These are phyloP conservation scores for Lasioglossum zephyrum DNA, from an alignment of 2,888 invertebrate species.

Conservation along the genomic window DNA sequence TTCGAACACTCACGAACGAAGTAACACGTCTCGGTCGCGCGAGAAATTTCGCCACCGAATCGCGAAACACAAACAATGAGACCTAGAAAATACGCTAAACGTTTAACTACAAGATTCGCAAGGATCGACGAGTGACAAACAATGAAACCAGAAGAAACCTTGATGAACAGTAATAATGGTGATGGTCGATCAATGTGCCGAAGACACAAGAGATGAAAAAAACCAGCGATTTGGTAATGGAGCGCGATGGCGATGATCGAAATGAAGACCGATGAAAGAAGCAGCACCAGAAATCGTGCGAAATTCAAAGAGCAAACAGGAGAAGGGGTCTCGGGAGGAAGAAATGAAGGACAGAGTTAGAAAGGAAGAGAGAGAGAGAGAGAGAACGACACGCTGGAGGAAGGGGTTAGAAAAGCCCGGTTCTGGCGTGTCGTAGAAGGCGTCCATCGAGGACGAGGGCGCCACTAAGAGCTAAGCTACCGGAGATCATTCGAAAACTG, in stretches of 20 bases:
- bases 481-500: slow-evolving; percentile 85
- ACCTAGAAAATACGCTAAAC: slow-evolving; percentile 38
- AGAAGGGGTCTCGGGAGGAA: slow-evolving; percentile 19
- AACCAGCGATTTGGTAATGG: not conserved
- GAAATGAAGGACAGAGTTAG: slow-evolving; percentile 27
- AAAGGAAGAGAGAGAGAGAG: slow-evolving; percentile 26
- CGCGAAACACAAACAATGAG: slow-evolving; percentile 32
- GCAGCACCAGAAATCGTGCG: slow-evolving; percentile 20
- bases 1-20: slow-evolving; percentile 20
- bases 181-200: not conserved
- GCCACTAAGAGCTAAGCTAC: slow-evolving; percentile 84
- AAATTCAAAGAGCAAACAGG: not conserved
- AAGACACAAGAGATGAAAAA: not conserved
- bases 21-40: slow-evolving; percentile 16
- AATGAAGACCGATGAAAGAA: slow-evolving; percentile 19
- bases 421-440: slow-evolving; percentile 64
- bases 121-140: slow-evolving; percentile 39
- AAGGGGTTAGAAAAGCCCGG: slow-evolving; percentile 52
- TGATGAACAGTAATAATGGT: not conserved
- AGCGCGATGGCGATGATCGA: slow-evolving; percentile 10
- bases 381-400: slow-evolving; percentile 30
- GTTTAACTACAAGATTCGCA: slow-evolving; percentile 18
- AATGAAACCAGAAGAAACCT: not conserved
- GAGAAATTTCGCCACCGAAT: not conserved
- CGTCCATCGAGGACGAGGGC: slow-evolving; percentile 77